These are phyloP conservation scores for Tenthredo livida DNA, from an alignment of 2,888 invertebrate genomes.

Conservation along the genomic window DNA sequence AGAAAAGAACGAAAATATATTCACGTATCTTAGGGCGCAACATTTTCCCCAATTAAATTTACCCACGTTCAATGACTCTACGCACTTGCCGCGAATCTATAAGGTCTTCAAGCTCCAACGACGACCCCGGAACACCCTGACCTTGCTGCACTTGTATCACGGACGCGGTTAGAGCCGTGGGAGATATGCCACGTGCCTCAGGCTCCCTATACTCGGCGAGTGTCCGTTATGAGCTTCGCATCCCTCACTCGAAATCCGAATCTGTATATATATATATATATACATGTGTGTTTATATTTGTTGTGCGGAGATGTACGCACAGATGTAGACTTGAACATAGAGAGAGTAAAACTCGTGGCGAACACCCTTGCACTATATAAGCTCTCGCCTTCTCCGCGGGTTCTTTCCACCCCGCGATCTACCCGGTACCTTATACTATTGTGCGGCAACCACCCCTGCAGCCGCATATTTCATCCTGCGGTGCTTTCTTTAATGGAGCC, in stretches of 20 bases:
- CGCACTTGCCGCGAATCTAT: not conserved
- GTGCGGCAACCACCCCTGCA: conserved; percentile 46
- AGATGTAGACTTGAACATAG: not conserved
- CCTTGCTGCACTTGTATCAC: conserved; percentile 43
- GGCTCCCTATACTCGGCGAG: conserved; percentile 53
- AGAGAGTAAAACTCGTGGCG: conserved; percentile 7
- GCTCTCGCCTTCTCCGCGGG: conserved; percentile 55
- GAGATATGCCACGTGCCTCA: conserved; percentile 71
- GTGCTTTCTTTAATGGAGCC: conserved; percentile 72
- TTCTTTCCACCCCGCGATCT: conserved; percentile 52
- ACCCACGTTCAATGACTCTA: conserved; percentile 6
- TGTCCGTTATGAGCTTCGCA: conserved; percentile 33
- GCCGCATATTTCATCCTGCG: conserved; percentile 70
- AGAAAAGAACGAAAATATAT: not conserved
- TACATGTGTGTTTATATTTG: not conserved
- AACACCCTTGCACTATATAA: conserved; percentile 57
- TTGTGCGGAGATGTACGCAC: conserved; percentile 7
- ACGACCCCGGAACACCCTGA: conserved; percentile 26
- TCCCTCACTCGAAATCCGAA: conserved; percentile 21
- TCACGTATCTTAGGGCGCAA: not conserved
- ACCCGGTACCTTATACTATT: conserved; percentile 54
- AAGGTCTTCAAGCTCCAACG: conserved; percentile 31
- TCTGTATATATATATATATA: not conserved
- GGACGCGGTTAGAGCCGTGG: conserved; percentile 64
- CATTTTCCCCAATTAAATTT: not conserved